These are phyloP conservation scores for Drosophila longiperda DNA, from an alignment of 2,888 invertebrate species.

Conservation along the genomic window DNA sequence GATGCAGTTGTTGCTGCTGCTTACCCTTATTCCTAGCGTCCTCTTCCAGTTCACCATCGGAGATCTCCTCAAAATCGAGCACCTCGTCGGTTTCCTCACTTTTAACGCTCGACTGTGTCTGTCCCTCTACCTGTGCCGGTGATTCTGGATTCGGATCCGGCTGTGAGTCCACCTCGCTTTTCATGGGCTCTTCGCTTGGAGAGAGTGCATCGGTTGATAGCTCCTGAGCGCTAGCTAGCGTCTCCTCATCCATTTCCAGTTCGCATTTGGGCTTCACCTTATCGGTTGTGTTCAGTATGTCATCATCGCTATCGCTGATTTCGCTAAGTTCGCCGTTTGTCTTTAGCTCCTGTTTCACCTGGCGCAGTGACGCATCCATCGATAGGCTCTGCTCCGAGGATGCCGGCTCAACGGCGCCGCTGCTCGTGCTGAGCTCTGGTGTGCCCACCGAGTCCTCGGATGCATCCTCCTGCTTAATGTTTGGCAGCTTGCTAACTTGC, in stretches of 20 bases:
- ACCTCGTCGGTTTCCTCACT: conserved; percentile 81
- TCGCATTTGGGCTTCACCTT: conserved; percentile 72
- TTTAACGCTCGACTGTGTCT: conserved; percentile 54
- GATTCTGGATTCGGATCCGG: conserved; percentile 42
- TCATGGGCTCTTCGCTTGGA: conserved; percentile 43
- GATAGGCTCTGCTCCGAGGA: conserved; percentile 8
- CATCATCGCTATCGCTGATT: conserved; percentile 95
- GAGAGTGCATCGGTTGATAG: conserved; percentile 37
- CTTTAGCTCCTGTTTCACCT: conserved; percentile 68
- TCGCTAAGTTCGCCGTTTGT: conserved; percentile 89
- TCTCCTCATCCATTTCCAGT: conserved; percentile 45
- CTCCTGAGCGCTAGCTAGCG: conserved; percentile 38
- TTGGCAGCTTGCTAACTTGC: conserved; percentile 58
- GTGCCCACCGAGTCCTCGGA: conserved; percentile 60
- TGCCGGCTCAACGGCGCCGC: conserved; percentile 18
- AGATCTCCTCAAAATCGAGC: conserved; percentile 95
- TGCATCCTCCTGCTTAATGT: conserved; percentile 64
- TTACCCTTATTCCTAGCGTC: conserved; percentile 89
- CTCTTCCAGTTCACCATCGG: conserved; percentile 95
- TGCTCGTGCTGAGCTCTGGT: conserved; percentile 34
- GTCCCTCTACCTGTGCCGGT: background rate
- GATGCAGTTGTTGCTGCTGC: conserved; percentile 12
- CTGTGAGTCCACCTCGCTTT: conserved; percentile 22
- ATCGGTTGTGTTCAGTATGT: conserved; percentile 93
- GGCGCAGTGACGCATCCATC: conserved; percentile 24